These are phyloP conservation scores for Hirtodrosophila confusa DNA, from an alignment of 2,888 invertebrate genomes.

Conservation along the genomic window DNA sequence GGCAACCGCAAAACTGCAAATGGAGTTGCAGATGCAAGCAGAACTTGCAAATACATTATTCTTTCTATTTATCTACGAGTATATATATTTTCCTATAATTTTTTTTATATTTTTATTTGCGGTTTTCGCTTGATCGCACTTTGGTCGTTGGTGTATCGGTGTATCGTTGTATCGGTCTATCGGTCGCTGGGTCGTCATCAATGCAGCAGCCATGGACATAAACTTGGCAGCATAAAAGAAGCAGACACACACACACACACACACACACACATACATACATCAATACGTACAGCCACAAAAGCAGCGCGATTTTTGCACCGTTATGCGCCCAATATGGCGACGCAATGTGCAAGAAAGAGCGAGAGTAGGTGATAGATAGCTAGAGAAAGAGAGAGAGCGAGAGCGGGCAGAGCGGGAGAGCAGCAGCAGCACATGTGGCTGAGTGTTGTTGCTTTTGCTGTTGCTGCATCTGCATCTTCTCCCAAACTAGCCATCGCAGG, in stretches of 20 bases:
- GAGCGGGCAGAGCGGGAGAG: slow-evolving; percentile 3
- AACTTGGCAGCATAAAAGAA: slow-evolving; percentile 57
- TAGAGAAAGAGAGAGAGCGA: slow-evolving; percentile 11
- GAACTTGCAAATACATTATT: slow-evolving; percentile 26
- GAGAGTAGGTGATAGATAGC: background rate
- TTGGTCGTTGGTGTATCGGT: slow-evolving; percentile 44
- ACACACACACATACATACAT: slow-evolving; percentile 24
- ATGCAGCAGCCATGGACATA: slow-evolving; percentile 59
- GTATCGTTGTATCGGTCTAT: slow-evolving; percentile 48
- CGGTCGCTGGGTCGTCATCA: slow-evolving; percentile 80
- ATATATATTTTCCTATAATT: slow-evolving; percentile 17
- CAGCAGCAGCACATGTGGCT: slow-evolving; percentile 49
- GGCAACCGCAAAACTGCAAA: slow-evolving; percentile 55
- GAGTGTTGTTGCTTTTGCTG: slow-evolving; percentile 19
- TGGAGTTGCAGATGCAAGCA: slow-evolving; percentile 44
- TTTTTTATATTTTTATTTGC: slow-evolving; percentile 49
- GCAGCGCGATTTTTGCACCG: slow-evolving; percentile 79
- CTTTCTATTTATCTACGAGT: slow-evolving; percentile 24
- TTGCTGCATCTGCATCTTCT: slow-evolving; percentile 68
- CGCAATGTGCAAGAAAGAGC: slow-evolving; percentile 31
- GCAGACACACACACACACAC: slow-evolving; percentile 19
- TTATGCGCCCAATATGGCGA: slow-evolving; percentile 81
- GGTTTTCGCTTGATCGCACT: slow-evolving; percentile 72
- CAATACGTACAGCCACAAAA: slow-evolving; percentile 36
- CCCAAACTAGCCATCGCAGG: slow-evolving; percentile 64